Percentiles rank a stretch among this genome's conserved stretches.
phyloP scores from a whole-genome alignment of 2,113 vertebrate genomes.

The Trochalopteron elliotii region DNA sequence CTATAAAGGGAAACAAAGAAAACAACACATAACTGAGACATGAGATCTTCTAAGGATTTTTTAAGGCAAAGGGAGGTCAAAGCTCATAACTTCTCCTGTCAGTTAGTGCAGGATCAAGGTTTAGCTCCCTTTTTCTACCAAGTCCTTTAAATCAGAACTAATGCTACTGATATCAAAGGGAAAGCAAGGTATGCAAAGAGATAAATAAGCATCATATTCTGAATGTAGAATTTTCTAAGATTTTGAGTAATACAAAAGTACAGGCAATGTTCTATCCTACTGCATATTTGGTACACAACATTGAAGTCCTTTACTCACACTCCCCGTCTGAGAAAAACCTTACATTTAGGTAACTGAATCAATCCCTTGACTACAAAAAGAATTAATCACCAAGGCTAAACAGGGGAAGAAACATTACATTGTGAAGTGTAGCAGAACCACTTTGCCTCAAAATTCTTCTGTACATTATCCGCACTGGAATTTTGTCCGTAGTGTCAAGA shows the following conservation, averaged over 20 bases:
- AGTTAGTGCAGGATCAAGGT: not conserved
- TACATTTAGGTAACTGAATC: not conserved
- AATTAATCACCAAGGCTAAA: not conserved
- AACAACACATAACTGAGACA: not conserved
- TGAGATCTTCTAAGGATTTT: not conserved
- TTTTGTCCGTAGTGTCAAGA: not conserved
- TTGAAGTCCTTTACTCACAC: not conserved
- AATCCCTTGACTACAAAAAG: not conserved
- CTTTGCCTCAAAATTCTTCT: not conserved
- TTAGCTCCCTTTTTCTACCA: not conserved
- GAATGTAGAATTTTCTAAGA: not conserved
- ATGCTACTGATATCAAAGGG: not conserved
- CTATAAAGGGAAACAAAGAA: slow-evolving; percentile 56
- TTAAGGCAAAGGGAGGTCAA: not conserved
- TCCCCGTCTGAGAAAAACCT: not conserved
- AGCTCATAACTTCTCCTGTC: not conserved
- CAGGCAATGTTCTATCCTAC: not conserved
- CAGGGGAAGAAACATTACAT: not conserved
- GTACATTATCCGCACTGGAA: not conserved
- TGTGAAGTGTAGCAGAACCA: not conserved
- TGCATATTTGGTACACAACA: not conserved
- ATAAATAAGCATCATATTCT: not conserved
- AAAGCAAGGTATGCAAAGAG: not conserved
- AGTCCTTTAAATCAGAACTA: not conserved
- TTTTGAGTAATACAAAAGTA: not conserved